Evolutionary conservation across 1,140 invertebrate species (phyloP).

Genomic region (Dinoponera quadriceps): DNA sequence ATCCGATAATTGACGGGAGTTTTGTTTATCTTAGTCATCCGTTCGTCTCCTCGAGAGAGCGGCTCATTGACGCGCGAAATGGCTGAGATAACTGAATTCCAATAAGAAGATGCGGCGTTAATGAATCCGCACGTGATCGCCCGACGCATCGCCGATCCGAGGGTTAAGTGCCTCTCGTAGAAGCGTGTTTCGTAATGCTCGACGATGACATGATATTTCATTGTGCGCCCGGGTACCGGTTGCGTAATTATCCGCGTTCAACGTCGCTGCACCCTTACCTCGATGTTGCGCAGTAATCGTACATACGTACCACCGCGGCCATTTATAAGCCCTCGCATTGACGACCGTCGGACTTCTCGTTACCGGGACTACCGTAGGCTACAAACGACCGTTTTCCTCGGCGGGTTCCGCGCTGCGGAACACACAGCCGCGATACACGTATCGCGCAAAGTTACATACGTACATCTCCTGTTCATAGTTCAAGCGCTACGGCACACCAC

Average conservation of each 20-base stretch:
- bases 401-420: constrained; percentile 43
- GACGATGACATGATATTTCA: constrained; percentile 70
- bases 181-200: constrained; percentile 36
- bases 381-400: constrained; percentile 67
- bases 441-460: constrained; percentile 39
- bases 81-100: too few relatives aligned
- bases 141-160: not conserved
- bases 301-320: constrained; percentile 41
- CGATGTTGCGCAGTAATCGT: constrained; percentile 54
- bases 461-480: constrained; percentile 50
- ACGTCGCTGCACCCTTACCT: constrained; percentile 49
- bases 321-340: constrained; percentile 71
- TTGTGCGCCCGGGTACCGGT: constrained; percentile 59
- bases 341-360: constrained; percentile 75
- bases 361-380: constrained; percentile 71
- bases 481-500: constrained; percentile 38
- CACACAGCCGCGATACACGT: not conserved
- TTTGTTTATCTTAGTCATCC: too few relatives aligned
- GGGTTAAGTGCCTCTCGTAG: constrained; percentile 29
- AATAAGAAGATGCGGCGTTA: not conserved
- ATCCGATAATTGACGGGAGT: too few relatives aligned
- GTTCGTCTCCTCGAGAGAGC: too few relatives aligned
- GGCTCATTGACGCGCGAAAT: too few relatives aligned
- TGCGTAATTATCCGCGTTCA: constrained; percentile 65
- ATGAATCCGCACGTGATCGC: not conserved